phyloP scores from a whole-genome alignment of 2,797 vertebrate species.

The Amblyopsis hoosieri region DNA sequence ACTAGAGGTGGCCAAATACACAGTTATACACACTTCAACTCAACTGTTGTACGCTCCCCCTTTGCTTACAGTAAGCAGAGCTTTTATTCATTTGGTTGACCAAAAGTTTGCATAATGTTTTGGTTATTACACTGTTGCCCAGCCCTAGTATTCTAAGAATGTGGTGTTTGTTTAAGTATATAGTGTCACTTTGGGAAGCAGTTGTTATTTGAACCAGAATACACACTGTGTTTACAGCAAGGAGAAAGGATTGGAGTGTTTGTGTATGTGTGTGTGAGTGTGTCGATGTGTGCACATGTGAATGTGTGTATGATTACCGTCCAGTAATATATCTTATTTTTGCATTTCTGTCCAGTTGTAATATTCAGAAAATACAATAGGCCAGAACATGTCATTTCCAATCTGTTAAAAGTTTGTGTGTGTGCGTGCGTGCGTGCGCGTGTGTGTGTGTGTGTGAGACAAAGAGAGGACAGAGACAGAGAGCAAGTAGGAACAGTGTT shows the following conservation, averaged over 20 bases:
- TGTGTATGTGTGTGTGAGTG: background rate
- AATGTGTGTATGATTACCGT: conserved; percentile 19
- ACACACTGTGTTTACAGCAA: conserved; percentile 27
- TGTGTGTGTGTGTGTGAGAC: conserved; percentile 24
- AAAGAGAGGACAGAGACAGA: conserved; percentile 16
- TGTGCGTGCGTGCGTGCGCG: conserved; percentile 9
- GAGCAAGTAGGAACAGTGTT: conserved; percentile 20
- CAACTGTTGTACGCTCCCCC: no score
- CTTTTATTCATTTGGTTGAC: no score
- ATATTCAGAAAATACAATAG: conserved; percentile 45
- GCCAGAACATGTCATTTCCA: conserved; percentile 70
- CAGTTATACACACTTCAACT: no score
- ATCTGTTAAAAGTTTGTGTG: conserved; percentile 42
- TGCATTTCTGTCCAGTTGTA: conserved; percentile 41
- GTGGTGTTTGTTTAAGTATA: conserved; percentile 56
- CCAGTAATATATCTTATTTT: conserved; percentile 38
- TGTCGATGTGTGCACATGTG: conserved; percentile 6
- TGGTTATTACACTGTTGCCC: background rate
- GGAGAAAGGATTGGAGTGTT: conserved; percentile 4
- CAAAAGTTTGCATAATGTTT: no score
- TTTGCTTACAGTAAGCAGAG: no score
- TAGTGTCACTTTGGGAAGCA: conserved; percentile 46
- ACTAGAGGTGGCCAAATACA: no score
- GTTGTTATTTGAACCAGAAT: conserved; percentile 25
- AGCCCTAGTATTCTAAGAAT: conserved; percentile 43